phyloP scores from a whole-genome alignment of 2,113 vertebrate species.

The Sylvia atricapilla region DNA sequence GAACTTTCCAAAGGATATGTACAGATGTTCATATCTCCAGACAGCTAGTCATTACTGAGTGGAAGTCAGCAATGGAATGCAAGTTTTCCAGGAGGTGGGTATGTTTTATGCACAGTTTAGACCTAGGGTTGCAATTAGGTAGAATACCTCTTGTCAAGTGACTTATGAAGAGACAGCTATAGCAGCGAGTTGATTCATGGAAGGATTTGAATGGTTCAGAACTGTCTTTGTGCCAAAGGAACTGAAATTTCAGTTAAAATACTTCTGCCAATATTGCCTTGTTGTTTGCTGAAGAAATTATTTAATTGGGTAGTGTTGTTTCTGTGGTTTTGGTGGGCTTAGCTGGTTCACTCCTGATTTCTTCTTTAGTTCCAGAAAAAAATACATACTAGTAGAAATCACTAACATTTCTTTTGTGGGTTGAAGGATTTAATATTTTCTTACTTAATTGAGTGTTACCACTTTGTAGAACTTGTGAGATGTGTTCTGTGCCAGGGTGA shows the following conservation, averaged over 20 bases:
- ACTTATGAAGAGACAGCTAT: accelerated
- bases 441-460: neutral
- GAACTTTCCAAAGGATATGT: neutral
- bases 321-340: neutral
- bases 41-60: neutral
- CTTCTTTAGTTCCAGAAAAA: neutral
- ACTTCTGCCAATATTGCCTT: neutral
- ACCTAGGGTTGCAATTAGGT: neutral
- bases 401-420: neutral
- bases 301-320: neutral
- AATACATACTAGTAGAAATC: neutral
- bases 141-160: neutral
- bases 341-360: neutral
- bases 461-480: neutral
- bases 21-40: neutral
- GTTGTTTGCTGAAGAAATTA: neutral
- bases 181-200: neutral
- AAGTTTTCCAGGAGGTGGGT: neutral
- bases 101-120: neutral
- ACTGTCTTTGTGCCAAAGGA: neutral
- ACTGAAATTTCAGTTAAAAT: neutral
- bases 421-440: neutral
- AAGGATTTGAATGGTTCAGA: neutral
- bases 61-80: neutral
- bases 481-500: neutral